phyloP scores from a whole-genome alignment of 1,140 invertebrate species.

The Tetramorium parvispinum region DNA sequence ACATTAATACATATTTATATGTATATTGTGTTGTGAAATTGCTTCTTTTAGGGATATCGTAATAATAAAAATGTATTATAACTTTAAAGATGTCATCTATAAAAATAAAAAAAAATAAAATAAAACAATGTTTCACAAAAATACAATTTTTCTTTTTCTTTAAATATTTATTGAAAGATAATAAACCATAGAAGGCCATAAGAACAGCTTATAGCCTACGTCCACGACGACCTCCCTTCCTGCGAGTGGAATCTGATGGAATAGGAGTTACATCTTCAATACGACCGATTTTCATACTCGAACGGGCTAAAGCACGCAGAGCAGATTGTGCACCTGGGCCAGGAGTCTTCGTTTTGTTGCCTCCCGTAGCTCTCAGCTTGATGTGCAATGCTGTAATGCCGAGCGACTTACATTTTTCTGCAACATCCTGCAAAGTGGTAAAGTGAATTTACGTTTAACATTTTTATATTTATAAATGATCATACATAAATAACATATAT shows the following conservation, averaged over 20 bases:
- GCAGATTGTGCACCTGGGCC: slow-evolving; percentile 99
- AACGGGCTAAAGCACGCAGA: slow-evolving; percentile 97
- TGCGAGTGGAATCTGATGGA: slow-evolving; percentile 98
- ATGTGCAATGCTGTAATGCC: slow-evolving; percentile 99
- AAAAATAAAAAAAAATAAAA: not conserved
- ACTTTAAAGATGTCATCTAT: not conserved
- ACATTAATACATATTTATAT: not conserved
- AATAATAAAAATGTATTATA: slow-evolving; percentile 1
- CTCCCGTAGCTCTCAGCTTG: slow-evolving; percentile 98
- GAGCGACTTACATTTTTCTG: slow-evolving; percentile 98
- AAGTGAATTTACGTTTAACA: not conserved
- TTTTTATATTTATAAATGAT: not conserved
- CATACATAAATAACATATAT: not conserved
- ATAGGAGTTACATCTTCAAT: slow-evolving; percentile 99
- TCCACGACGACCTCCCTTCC: slow-evolving; percentile 99
- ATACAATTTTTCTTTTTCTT: slow-evolving; percentile 53
- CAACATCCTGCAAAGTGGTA: slow-evolving; percentile 93
- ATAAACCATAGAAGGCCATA: slow-evolving; percentile 72
- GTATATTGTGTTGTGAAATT: not conserved
- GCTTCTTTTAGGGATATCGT: not conserved
- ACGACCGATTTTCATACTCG: slow-evolving; percentile 99
- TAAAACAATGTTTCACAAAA: slow-evolving; percentile 15
- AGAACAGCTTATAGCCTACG: slow-evolving; percentile 94
- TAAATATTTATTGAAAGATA: slow-evolving; percentile 77
- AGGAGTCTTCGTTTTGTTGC: slow-evolving; percentile 98